Evolutionary conservation across 2,888 invertebrate genomes (phyloP).

Genomic region (Limenitis camilla): DNA sequence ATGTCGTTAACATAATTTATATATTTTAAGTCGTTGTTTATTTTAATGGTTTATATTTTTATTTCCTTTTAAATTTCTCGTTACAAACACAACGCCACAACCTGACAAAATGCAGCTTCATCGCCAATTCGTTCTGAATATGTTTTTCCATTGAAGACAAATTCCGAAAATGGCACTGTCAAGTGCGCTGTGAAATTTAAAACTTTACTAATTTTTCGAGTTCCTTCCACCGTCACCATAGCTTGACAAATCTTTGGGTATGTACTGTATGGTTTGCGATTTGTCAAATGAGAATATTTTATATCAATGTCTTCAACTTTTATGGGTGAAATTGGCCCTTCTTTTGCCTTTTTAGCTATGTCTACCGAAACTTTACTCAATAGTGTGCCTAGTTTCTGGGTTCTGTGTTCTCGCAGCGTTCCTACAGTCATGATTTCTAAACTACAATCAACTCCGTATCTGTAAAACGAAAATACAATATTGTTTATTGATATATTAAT

Average conservation of each 20-base stretch:
- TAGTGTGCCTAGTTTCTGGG: constrained; percentile 67
- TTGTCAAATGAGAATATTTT: constrained; percentile 48
- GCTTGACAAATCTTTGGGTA: constrained; percentile 74
- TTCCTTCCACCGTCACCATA: constrained; percentile 73
- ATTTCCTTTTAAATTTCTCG: constrained; percentile 4
- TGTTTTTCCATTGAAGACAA: constrained; percentile 72
- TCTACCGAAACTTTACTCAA: constrained; percentile 72
- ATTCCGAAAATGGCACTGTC: constrained; percentile 68
- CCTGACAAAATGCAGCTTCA: constrained; percentile 45
- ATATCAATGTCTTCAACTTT: constrained; percentile 53
- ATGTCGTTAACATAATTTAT: no score
- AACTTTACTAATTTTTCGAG: constrained; percentile 73
- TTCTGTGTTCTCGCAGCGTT: constrained; percentile 68
- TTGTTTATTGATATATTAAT: neutral
- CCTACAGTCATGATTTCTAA: constrained; percentile 81
- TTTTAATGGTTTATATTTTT: no score
- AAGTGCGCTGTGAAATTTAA: constrained; percentile 71
- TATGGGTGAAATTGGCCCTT: constrained; percentile 49
- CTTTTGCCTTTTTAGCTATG: constrained; percentile 57
- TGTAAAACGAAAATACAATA: constrained; percentile 32
- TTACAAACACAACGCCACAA: constrained; percentile 32
- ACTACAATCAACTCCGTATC: constrained; percentile 75
- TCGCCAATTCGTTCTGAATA: constrained; percentile 73
- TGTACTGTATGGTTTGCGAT: constrained; percentile 38
- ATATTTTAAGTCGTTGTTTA: no score